Evolutionary conservation across 1,140 invertebrate genomes (phyloP).

Genomic region (Zaprionus lachaisei): DNA sequence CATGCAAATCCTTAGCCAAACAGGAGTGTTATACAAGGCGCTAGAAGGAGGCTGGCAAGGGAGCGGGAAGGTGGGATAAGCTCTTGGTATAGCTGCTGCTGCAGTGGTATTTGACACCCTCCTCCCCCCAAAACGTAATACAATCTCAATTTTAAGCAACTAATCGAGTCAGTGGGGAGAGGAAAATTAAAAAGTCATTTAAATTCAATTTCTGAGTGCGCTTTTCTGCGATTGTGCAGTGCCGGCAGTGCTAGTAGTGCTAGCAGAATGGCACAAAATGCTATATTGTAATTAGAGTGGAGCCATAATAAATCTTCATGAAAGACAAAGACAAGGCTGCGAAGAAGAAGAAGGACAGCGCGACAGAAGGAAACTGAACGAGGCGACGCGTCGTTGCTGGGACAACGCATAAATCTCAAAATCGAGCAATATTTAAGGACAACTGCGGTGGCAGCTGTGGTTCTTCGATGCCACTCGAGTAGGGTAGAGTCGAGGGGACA

Average conservation of each 20-base stretch:
- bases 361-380: background rate
- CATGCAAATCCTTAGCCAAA: background rate
- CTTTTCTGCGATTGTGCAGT: conserved; percentile 35
- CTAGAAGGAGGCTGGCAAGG: background rate
- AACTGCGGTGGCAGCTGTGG: conserved; percentile 15
- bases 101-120: conserved; percentile 38
- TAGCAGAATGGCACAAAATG: conserved; percentile 27
- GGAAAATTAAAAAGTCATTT: conserved; percentile 76
- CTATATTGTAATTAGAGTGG: conserved; percentile 76
- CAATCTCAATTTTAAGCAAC: conserved; percentile 50
- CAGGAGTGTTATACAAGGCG: background rate
- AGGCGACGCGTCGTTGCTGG: conserved; percentile 18
- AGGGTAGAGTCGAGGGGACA: background rate
- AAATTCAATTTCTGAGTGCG: conserved; percentile 72
- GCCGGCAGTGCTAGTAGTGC: background rate
- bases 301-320: conserved; percentile 72
- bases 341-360: background rate
- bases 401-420: conserved; percentile 52
- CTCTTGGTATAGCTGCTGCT: background rate
- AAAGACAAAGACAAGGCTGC: conserved; percentile 25
- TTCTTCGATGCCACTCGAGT: background rate
- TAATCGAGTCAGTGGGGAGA: conserved; percentile 34
- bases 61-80: background rate
- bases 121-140: conserved; percentile 47
- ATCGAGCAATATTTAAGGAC: conserved; percentile 46